phyloP scores from a whole-genome alignment of 2,888 invertebrate species.

The Alsophila aescularia region DNA sequence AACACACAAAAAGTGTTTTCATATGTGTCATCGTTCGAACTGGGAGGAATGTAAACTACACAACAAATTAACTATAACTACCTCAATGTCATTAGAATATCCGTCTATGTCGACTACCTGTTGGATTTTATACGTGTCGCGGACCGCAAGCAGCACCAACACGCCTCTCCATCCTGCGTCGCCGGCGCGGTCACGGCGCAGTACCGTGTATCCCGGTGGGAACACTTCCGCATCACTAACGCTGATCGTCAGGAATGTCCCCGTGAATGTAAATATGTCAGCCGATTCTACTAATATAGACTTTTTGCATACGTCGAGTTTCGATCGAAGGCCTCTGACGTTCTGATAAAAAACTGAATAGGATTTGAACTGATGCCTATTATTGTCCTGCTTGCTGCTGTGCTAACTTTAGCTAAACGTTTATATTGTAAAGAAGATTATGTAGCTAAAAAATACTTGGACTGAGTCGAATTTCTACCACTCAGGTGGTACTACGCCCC shows the following conservation, averaged over 20 bases:
- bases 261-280: conserved; percentile 5
- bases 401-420: too few relatives aligned
- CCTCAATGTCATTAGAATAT: background rate
- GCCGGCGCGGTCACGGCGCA: too few relatives aligned
- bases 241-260: background rate
- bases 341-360: conserved; percentile 10
- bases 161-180: conserved; percentile 12
- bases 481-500: too few relatives aligned
- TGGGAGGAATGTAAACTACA: background rate
- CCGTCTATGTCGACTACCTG: conserved; percentile 4
- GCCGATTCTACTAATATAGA: background rate
- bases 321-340: conserved; percentile 6
- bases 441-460: too few relatives aligned
- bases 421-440: too few relatives aligned
- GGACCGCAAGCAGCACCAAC: conserved; percentile 1
- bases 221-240: too few relatives aligned
- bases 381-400: background rate
- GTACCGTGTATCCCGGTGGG: too few relatives aligned
- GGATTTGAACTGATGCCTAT: background rate
- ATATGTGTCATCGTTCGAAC: background rate
- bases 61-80: background rate
- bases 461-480: too few relatives aligned
- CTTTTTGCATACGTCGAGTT: conserved; percentile 5
- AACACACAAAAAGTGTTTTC: background rate
- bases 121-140: background rate